phyloP scores from a whole-genome alignment of 1,140 invertebrate genomes.

The Leptinotarsa undecemlineata region DNA sequence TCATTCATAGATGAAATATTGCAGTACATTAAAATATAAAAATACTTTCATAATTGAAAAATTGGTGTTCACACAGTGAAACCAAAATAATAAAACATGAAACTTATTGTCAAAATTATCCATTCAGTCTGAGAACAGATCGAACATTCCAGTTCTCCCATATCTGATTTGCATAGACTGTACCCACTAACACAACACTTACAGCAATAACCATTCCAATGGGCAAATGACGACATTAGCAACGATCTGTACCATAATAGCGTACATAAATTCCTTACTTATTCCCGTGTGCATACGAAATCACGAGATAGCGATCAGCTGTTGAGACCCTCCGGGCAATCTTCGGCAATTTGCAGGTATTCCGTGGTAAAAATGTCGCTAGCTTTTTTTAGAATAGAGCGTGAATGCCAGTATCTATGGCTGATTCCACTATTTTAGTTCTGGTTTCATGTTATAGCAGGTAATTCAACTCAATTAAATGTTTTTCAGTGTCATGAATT shows the following conservation, averaged over 20 bases:
- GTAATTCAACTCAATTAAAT: neutral
- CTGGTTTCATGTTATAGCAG: neutral
- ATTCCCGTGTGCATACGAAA: slow-evolving; percentile 36
- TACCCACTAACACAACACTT: slow-evolving; percentile 11
- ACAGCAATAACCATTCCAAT: slow-evolving; percentile 12
- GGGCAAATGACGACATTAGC: slow-evolving; percentile 41
- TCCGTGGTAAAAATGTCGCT: slow-evolving; percentile 8
- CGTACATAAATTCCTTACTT: slow-evolving; percentile 38
- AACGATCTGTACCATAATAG: slow-evolving; percentile 39
- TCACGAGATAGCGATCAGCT: slow-evolving; percentile 40
- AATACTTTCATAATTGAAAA: too few relatives aligned
- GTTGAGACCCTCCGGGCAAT: slow-evolving; percentile 21
- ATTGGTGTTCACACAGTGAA: too few relatives aligned
- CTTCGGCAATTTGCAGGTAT: slow-evolving; percentile 31
- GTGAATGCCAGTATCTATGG: neutral
- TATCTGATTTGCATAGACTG: slow-evolving; percentile 2
- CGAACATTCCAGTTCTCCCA: slow-evolving; percentile 1
- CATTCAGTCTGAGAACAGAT: neutral
- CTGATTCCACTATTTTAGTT: neutral
- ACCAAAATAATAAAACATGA: too few relatives aligned
- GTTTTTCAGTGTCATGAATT: neutral
- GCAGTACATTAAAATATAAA: too few relatives aligned
- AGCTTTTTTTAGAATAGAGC: neutral
- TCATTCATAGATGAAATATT: too few relatives aligned
- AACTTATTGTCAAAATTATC: neutral